Percentiles rank a stretch among this genome's conserved stretches.
These are phyloP conservation scores for Magallana angulata DNA, from an alignment of 1,140 invertebrate species.

Conservation along the genomic window DNA sequence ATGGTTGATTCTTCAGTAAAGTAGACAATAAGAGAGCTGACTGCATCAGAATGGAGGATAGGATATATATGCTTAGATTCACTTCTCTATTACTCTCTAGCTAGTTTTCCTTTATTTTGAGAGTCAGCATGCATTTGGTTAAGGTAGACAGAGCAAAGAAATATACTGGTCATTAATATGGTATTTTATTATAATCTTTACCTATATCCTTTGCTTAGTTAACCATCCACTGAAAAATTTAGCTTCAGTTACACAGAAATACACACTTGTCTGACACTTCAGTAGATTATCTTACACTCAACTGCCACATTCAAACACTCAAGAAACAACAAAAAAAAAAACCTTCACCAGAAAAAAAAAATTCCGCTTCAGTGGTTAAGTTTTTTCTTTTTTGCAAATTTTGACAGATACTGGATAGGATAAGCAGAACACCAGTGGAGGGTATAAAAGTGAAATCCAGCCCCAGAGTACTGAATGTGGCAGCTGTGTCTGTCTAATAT, in stretches of 20 bases:
- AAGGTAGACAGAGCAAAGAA: too few species aligned
- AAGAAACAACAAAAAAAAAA: background rate
- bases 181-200: too few species aligned
- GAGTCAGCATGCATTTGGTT: background rate
- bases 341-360: background rate
- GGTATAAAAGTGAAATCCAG: background rate
- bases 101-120: background rate
- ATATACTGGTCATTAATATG: too few species aligned
- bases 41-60: background rate
- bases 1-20: conserved; percentile 18
- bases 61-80: background rate
- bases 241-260: background rate
- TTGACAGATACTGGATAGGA: background rate
- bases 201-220: conserved; percentile 5
- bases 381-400: background rate
- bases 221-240: conserved; percentile 34
- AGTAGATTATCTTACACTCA: background rate
- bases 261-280: background rate
- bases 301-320: background rate
- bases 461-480: background rate
- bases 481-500: conserved; percentile 1
- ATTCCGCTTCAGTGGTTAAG: background rate
- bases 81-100: background rate
- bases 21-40: background rate
- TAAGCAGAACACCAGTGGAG: background rate